phyloP scores from a whole-genome alignment of 2,888 invertebrate species.

The Pterostichus niger region DNA sequence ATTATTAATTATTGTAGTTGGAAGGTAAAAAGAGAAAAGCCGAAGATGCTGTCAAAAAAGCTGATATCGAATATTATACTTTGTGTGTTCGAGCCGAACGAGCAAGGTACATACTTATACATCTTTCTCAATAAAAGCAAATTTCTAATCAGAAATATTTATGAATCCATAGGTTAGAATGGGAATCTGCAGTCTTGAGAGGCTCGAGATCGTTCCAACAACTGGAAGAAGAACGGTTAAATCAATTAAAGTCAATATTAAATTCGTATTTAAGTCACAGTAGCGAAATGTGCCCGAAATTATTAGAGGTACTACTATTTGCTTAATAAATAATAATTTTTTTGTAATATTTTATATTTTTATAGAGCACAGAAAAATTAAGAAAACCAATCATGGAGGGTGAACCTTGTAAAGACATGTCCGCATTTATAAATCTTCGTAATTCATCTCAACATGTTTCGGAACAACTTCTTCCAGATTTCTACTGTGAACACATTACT shows the following conservation, averaged over 20 bases:
- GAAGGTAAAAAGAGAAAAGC: conserved; percentile 94
- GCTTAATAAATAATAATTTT: conserved; percentile 10
- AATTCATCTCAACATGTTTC: conserved; percentile 81
- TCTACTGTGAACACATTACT: conserved; percentile 96
- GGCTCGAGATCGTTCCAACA: conserved; percentile 93
- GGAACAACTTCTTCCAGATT: conserved; percentile 94
- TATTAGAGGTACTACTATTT: conserved; percentile 81
- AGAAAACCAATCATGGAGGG: conserved; percentile 86
- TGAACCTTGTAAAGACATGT: conserved; percentile 84
- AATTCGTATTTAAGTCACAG: conserved; percentile 83
- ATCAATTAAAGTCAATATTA: conserved; percentile 87
- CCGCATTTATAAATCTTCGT: conserved; percentile 83
- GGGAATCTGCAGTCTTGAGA: conserved; percentile 93
- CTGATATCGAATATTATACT: conserved; percentile 96
- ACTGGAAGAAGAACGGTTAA: conserved; percentile 93
- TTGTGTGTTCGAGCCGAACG: conserved; percentile 94
- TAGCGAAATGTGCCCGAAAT: conserved; percentile 87
- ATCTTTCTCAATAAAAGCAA: neutral
- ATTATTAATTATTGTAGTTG: conserved; percentile 78
- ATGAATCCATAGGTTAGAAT: conserved; percentile 84
- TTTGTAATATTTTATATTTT: conserved; percentile 68
- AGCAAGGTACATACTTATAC: conserved; percentile 81
- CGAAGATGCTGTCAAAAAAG: conserved; percentile 93
- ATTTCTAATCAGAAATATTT: neutral
- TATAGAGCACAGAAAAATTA: conserved; percentile 86